Base-by-base conservation (phyloP, 1,140 invertebrate species). In the Psix sp. region DNA sequence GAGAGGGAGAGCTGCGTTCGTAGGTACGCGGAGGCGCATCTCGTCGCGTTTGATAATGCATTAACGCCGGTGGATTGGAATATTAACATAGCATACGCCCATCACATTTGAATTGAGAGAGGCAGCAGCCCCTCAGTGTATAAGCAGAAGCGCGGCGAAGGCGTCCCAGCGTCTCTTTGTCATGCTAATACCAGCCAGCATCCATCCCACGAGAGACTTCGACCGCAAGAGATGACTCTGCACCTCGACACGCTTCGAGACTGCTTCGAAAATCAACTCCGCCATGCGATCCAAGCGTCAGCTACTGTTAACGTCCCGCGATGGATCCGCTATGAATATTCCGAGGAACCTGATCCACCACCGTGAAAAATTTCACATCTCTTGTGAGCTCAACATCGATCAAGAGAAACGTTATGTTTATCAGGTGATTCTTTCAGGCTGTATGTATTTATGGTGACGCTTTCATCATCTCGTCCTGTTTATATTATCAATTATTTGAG, bases 51-150 rank as follows among this genome's bases (percentile, higher is more conserved):
- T 82, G 81, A 81, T 82, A 82, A 81, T 81, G 78, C 81, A 82
- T 82, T 82, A 82, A 79, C 81, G 81, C 80, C 80, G 79, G 77
- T 79, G 79, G 79, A 81, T 83, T 76, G 77, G 78, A 79, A 81
- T 81, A 87, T 87, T 86, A 86, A 82, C 86, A 86, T 86, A 87
- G 84, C 85, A 81, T 86, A 87, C 86, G 85, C 85, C 85, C 85
- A 86, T 85, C 85, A 82, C 84, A 82, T 87, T 86, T 85, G 85
- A 87, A 87, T 87, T 85, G 85, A 84, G 82, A 83, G 82, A 79
- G 81, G 82, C 82, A 81, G 80, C 81, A 77, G 72, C 78, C 73
- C 76, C 68, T 73, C 73, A 74, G 74, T 78, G 79, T 81, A 81
- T 78, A 84, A 84, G 81, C 76, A 83, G 83, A 83, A 82, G 78